These are phyloP conservation scores for Melanerpes formicivorus DNA, from an alignment of 2,113 vertebrate species.

Conservation along the genomic window DNA sequence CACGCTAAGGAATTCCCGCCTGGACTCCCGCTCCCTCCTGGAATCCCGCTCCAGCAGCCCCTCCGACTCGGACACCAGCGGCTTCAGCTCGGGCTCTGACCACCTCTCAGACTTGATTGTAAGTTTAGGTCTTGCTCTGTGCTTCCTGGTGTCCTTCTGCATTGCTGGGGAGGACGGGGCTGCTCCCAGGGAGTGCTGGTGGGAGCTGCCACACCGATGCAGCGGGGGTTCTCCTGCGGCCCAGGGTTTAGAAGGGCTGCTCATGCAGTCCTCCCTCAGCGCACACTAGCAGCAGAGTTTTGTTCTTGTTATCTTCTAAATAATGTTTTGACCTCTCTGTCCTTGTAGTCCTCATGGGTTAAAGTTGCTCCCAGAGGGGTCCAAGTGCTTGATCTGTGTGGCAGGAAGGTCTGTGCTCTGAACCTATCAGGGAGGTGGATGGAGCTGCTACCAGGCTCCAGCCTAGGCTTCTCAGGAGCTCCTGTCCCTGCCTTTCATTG, in stretches of 20 bases:
- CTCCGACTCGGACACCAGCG: slow-evolving; percentile 96
- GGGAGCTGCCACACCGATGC: not conserved
- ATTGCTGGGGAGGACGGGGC: rapidly evolving
- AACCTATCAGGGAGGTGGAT: not conserved
- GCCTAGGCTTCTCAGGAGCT: not conserved
- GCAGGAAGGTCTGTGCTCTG: not conserved
- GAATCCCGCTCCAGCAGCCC: slow-evolving; percentile 97
- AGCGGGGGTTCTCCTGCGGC: not conserved
- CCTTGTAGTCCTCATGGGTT: not conserved
- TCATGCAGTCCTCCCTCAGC: not conserved
- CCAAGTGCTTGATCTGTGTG: not conserved
- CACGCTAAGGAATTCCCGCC: slow-evolving; percentile 81
- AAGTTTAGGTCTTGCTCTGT: slow-evolving; percentile 44
- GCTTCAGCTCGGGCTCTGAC: slow-evolving; percentile 98
- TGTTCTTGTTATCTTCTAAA: not conserved
- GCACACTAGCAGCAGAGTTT: not conserved
- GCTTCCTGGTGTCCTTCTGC: not conserved
- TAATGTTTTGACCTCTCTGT: not conserved
- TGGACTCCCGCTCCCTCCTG: slow-evolving; percentile 89
- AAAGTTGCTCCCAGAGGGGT: not conserved
- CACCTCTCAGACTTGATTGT: slow-evolving; percentile 94
- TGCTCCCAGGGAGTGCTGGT: not conserved
- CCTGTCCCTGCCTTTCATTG: not conserved
- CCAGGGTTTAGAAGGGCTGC: not conserved
- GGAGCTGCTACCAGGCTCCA: not conserved